phyloP scores from a whole-genome alignment of 1,140 invertebrate species.

The Dinoponera quadriceps region DNA sequence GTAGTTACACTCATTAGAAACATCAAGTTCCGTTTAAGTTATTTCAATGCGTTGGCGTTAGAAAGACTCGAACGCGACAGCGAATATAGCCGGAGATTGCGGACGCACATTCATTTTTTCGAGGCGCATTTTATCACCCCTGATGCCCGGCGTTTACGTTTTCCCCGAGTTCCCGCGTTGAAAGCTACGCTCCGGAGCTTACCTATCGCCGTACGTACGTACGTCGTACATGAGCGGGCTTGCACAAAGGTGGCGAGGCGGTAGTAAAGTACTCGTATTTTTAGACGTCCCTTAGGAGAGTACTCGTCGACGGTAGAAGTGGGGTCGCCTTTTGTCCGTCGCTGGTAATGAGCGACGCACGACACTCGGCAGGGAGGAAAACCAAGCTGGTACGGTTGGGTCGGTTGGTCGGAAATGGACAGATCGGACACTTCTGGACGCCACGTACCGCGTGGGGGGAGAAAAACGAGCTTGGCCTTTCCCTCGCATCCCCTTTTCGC shows the following conservation, averaged over 20 bases:
- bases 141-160: constrained; percentile 47
- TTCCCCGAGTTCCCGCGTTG: neutral
- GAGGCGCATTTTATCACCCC: constrained; percentile 35
- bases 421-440: constrained; percentile 69
- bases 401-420: constrained; percentile 65
- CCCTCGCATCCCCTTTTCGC: constrained; percentile 43
- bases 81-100: constrained; percentile 7
- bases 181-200: constrained; percentile 27
- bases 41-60: neutral
- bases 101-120: constrained; percentile 19
- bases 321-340: constrained; percentile 68
- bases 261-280: constrained; percentile 60
- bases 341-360: constrained; percentile 72
- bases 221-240: neutral
- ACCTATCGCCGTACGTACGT: constrained; percentile 15
- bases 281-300: constrained; percentile 59
- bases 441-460: constrained; percentile 36
- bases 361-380: constrained; percentile 57
- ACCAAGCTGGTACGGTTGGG: constrained; percentile 26
- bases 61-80: neutral
- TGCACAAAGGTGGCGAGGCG: constrained; percentile 45
- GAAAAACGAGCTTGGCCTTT: constrained; percentile 69
- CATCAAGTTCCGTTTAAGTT: too few species aligned
- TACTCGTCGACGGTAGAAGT: constrained; percentile 54
- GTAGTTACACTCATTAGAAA: too few species aligned